Evolutionary conservation across 2,113 vertebrate species (phyloP).

Genomic region (Morone saxatilis): DNA sequence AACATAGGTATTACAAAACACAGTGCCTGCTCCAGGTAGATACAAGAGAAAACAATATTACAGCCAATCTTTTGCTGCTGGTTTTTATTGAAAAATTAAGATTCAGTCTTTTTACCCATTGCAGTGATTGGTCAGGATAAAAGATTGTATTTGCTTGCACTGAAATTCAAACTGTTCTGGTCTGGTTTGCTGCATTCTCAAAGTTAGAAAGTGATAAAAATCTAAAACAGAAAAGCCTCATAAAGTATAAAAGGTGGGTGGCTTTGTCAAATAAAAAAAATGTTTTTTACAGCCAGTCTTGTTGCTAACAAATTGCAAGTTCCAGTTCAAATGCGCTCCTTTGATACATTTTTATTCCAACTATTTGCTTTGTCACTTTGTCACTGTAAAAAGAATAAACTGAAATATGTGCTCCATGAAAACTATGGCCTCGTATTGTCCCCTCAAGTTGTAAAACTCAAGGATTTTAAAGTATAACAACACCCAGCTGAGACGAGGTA

Average conservation of each 20-base stretch:
- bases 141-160: not conserved
- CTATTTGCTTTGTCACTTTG: not conserved
- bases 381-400: not conserved
- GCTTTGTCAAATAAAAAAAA: not conserved
- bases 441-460: not conserved
- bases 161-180: not conserved
- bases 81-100: not conserved
- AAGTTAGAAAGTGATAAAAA: not conserved
- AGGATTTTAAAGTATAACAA: constrained; percentile 5
- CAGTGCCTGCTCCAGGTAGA: too few relatives aligned
- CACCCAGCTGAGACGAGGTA: not conserved
- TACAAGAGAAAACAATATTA: not conserved
- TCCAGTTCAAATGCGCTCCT: not conserved
- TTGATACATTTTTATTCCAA: constrained; percentile 10
- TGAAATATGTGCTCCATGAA: constrained; percentile 10
- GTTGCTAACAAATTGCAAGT: not conserved
- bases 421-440: not conserved
- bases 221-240: not conserved
- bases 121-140: not conserved
- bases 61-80: too few relatives aligned
- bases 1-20: too few relatives aligned
- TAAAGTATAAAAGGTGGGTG: not conserved
- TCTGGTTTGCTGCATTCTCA: not conserved
- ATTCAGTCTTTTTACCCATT: not conserved
- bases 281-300: not conserved